Base-by-base conservation (phyloP, 2,113 vertebrate species). In the Calonectris borealis region DNA sequence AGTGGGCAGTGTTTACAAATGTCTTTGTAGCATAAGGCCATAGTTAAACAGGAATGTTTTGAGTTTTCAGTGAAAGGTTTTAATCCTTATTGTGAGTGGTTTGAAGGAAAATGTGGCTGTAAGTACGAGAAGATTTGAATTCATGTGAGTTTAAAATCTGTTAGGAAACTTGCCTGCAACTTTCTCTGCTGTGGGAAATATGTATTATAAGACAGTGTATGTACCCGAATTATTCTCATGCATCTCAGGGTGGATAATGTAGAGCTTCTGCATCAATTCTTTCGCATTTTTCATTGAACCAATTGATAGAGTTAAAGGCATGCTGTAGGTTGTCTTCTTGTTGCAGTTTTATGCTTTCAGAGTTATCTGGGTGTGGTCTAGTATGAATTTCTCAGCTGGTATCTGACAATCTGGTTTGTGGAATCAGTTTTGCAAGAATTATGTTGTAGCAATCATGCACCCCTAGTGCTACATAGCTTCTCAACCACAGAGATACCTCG, bases 401-500 rank as follows among this genome's bases (percentile, higher is more conserved):
- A 97, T 97, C 96, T 91, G 94, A 94, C 81, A 79, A 54, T 95
- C 95, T 97, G 93, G 89, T 95, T 96, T 97, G 95, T 94, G 71
- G 95, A 77, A 87, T 94, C 42, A 55, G 90, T 97, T 97, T 94
- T 97, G 97, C 96, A 97, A 96, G 94, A 95, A 36, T 70, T 79
- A 48, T 91, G 51, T 36, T 95, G 86, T 95, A 91, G 96, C 89
- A 97, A 93, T 95, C 70, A 0, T 38, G 54, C 83, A 51, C 32
- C 38, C 34, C 18, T 29, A 22, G 44, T 16, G 61, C 88, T 76
- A 1, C 0, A 6, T 16, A 62, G 55, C 60, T 75, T 54, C 62
- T 94, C 48, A 70, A 61, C 72, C 61, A n/a, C 51, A 51, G 22
- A 36, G 36, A 3, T 5, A 10, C 0, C 1, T 26, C 40, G 10